Conservation (phyloP, 2,888 invertebrate genomes). For the Brachypalpus laphriformis region DNA sequence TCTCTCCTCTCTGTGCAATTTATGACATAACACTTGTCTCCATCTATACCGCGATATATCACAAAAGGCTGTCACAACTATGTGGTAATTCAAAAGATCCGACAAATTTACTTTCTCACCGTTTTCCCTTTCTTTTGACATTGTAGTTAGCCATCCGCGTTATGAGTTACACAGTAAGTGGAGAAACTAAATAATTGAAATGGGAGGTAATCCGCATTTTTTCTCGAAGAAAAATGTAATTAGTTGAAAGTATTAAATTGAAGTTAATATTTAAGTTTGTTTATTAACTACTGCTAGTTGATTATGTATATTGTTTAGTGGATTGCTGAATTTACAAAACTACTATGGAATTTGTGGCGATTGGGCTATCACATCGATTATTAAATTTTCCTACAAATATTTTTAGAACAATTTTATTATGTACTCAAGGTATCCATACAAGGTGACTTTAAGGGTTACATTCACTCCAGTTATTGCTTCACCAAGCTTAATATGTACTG, state of each 20-base stretch:
- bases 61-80: slow-evolving; percentile 2
- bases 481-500: not conserved
- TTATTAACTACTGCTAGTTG: too few relatives aligned
- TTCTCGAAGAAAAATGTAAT: not conserved
- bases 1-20: not conserved
- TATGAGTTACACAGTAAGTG: not conserved
- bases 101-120: slow-evolving; percentile 23
- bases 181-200: not conserved
- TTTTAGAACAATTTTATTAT: too few relatives aligned
- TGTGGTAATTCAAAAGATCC: not conserved
- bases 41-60: not conserved
- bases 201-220: too few relatives aligned
- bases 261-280: too few relatives aligned
- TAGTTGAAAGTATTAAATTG: not conserved
- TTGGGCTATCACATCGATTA: too few relatives aligned
- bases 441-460: not conserved
- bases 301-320: too few relatives aligned
- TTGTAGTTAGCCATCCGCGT: not conserved
- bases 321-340: too few relatives aligned
- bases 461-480: not conserved
- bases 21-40: not conserved
- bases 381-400: too few relatives aligned
- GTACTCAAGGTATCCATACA: too few relatives aligned
- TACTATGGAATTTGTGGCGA: too few relatives aligned
- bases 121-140: not conserved